Evolutionary conservation across 2,113 vertebrate genomes (phyloP), one percentile per base, ranked within the genome.

Genomic region (Callithrix jacchus): DNA sequence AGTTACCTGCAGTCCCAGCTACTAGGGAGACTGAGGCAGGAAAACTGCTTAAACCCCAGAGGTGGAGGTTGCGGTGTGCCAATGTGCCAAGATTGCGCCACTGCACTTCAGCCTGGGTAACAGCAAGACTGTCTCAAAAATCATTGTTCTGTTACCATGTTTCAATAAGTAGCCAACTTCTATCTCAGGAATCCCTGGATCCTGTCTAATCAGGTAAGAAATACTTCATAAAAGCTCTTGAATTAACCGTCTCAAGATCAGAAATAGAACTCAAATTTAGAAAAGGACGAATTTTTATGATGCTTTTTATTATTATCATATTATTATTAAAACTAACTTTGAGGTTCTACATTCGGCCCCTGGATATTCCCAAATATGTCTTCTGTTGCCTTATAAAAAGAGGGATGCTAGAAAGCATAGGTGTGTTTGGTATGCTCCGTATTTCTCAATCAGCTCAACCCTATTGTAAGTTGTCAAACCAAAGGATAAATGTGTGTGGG

Each of bases 201-300:
- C 20, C 37, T 90, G 5, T 66, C 10, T 83, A 95, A 79, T 37
- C 9, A 20, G 37, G 20, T 42, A 5, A 89, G 73, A 93, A 47
- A 49, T n/a, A n/a, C 70, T 37, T 89, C 86, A 20, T 25, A 90
- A 89, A 0, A 56, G 45, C 30, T 64, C 27, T 76, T 95, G 74
- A 32, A 56, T 95, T 86, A 89, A 56, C 20, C 13, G 95, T 84
- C 58, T 81, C 56, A 90, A 83, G 40, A 87, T 64, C 54, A 93
- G 40, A 92, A 79, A 3, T 40, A 93, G 40, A 92, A 79, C 5
- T 40, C 8, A 85, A 32, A 47, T 79, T 83, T 94, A 56, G 61
- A 85, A 85, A 85, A 88, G 70, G 37, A 52, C 58, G 80, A 49
- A 91, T 20, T 49, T 82, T 80, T 23, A 81, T 77, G 23, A 74